phyloP scores from a whole-genome alignment of 2,888 invertebrate genomes.

The Cerastoderma edule region DNA sequence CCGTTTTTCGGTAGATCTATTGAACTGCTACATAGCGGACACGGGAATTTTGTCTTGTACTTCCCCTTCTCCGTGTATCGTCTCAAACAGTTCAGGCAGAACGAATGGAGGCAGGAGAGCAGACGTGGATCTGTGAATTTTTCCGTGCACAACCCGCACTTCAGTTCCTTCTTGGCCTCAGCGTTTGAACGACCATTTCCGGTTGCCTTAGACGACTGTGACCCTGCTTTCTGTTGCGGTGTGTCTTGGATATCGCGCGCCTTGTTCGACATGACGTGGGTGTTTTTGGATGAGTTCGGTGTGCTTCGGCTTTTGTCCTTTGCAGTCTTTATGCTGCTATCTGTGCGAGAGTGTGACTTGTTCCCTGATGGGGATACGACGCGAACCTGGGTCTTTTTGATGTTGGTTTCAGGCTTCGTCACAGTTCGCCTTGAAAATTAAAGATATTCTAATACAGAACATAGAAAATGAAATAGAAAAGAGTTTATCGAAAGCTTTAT shows the following conservation, averaged over 20 bases:
- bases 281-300: neutral
- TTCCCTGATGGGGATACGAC: slow-evolving; percentile 4
- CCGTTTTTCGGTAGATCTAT: slow-evolving; percentile 61
- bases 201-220: neutral
- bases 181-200: neutral
- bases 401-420: slow-evolving; percentile 6
- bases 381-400: slow-evolving; percentile 12
- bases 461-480: too few relatives aligned
- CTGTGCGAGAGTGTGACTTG: neutral
- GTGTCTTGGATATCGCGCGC: slow-evolving; percentile 2
- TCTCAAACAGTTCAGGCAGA: slow-evolving; percentile 53
- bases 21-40: slow-evolving; percentile 54
- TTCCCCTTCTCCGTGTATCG: slow-evolving; percentile 59
- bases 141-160: slow-evolving; percentile 55
- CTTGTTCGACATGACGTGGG: neutral
- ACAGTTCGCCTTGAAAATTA: neutral
- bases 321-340: neutral
- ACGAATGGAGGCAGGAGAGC: slow-evolving; percentile 58
- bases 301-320: neutral
- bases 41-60: slow-evolving; percentile 52
- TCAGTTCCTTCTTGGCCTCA: slow-evolving; percentile 47
- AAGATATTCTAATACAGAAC: neutral
- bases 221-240: slow-evolving; percentile 1
- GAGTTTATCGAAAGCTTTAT: too few relatives aligned
- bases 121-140: slow-evolving; percentile 56